Conservation (phyloP, 2,888 invertebrate genomes). For the Lissonota sp. region DNA sequence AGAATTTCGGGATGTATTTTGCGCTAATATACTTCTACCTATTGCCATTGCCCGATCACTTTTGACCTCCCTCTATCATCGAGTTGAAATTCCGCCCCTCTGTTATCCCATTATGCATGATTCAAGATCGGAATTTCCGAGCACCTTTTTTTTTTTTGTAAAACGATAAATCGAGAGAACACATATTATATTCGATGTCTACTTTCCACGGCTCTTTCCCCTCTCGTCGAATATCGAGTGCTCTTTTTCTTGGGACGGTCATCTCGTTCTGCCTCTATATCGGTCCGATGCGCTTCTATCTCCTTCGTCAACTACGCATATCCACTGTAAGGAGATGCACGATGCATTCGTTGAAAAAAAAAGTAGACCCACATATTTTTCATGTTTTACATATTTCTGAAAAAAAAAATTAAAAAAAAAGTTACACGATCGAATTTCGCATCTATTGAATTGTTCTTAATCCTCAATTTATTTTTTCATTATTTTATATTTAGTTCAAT, state of each 20-base stretch:
- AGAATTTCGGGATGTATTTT: too few species aligned
- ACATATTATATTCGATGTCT: conserved; percentile 1
- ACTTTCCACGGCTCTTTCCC: background rate
- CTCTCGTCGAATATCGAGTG: conserved; percentile 4
- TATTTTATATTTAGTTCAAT: too few species aligned
- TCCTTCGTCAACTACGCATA: background rate
- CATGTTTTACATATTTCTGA: too few species aligned
- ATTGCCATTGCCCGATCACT: background rate
- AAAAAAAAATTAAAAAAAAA: too few species aligned
- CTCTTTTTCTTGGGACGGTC: background rate
- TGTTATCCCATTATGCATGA: background rate
- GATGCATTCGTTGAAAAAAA: too few species aligned
- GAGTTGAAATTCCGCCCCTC: background rate
- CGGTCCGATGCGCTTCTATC: background rate
- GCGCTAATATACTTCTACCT: background rate
- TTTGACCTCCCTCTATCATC: background rate
- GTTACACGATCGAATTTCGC: too few species aligned
- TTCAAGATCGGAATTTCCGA: background rate
- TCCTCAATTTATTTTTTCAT: too few species aligned
- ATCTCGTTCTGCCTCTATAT: background rate
- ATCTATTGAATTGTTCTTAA: too few species aligned
- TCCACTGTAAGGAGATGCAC: background rate
- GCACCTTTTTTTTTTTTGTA: background rate
- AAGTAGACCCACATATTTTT: too few species aligned
- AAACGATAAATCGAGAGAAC: background rate